Evolutionary conservation across 2,888 invertebrate genomes (phyloP), one percentile per base, ranked within the genome.

Genomic region (Drosophila lutescens): DNA sequence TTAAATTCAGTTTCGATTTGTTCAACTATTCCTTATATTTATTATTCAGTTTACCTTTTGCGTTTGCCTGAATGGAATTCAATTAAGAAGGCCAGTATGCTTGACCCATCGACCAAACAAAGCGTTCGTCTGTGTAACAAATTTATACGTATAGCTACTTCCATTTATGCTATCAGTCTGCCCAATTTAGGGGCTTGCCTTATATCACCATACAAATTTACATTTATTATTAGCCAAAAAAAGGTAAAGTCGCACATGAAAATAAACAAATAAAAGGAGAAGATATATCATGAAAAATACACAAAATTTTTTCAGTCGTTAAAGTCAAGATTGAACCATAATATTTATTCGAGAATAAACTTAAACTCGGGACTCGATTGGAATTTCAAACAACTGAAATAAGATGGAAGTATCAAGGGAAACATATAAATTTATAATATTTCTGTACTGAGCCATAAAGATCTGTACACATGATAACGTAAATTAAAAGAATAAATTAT

Each of bases 61-160:
- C 55, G 61, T 61, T 26, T 23, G 10, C 10, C 23, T 10, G 13
- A n/a, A 7, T 36, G 41, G n/a, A 4, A 17, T 23, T 13, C 47
- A 78, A 79, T 68, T 74, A 38, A 20, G 32, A 13, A 43, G 77
- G 66, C 61, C 67, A 74, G 57, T 10, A 7, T 49, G 51, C 20
- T 77, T 53, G 58, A 58, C 53, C 58, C 30, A 26, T 46, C n/a
- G 9, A 20, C 26, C 40, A 53, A 32, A 32, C n/a, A 59, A 32
- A 54, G 40, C 30, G 13, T 9, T 51, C n/a, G 30, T 4, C n/a
- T 38, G 23, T 40, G 40, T 30, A 15, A 54, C 41, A 15, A 41
- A 41, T 32, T 6, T 26, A 20, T 15, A 41, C 34, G 9, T 17
- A 20, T 30, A 7, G 38, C 34, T 17, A n/a, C 17, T 12, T 30